Evolutionary conservation across 2,797 vertebrate species (phyloP).

Genomic region (Bradypodion ventrale): DNA sequence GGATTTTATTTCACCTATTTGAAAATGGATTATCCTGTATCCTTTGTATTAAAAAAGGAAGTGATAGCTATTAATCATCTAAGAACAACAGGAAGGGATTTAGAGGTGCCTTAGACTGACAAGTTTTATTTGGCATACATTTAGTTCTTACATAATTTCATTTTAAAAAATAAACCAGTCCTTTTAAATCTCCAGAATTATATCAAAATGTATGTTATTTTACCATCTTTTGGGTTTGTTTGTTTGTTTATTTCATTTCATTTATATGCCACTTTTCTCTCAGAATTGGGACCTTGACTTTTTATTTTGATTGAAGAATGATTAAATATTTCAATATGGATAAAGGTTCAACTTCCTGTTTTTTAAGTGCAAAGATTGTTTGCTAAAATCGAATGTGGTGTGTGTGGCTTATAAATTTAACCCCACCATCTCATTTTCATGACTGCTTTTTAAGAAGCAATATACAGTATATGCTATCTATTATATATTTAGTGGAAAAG

Average conservation of each 20-base stretch:
- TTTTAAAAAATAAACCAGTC: neutral
- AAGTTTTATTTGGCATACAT: too few species aligned
- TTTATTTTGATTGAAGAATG: neutral
- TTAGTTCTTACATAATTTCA: neutral
- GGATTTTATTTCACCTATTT: neutral
- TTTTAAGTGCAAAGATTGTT: neutral
- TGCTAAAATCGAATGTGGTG: constrained; percentile 37
- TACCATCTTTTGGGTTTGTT: neutral
- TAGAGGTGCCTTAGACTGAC: neutral
- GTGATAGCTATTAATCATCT: neutral
- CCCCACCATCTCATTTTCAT: constrained; percentile 26
- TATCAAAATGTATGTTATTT: neutral
- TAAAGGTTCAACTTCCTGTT: neutral
- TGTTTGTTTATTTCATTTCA: neutral
- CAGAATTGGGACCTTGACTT: too few species aligned
- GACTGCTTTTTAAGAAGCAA: constrained; percentile 53
- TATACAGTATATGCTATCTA: constrained; percentile 37
- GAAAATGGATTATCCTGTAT: neutral
- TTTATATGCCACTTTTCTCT: too few species aligned
- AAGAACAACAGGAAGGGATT: neutral
- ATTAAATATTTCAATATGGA: neutral
- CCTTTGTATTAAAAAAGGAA: neutral
- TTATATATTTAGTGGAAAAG: constrained; percentile 13
- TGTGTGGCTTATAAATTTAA: neutral
- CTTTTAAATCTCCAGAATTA: neutral